Conservation (phyloP, 2,888 invertebrate genomes). For the Eurytoma adleriae region DNA sequence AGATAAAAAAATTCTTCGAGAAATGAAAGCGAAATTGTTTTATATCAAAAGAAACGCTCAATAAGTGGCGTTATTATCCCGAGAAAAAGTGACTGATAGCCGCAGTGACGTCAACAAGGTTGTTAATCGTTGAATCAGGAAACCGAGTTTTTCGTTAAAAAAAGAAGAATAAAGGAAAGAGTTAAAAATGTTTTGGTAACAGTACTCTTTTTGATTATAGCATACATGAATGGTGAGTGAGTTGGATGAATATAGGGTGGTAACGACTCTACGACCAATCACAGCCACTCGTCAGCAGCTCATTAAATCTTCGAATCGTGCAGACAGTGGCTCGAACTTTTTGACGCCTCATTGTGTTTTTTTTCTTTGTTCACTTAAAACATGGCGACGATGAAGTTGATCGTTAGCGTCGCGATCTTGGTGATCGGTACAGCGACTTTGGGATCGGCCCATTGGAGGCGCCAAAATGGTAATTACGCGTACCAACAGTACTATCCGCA, state of each 20-base stretch:
- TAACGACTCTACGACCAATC: background rate
- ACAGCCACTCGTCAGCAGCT: background rate
- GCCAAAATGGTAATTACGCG: background rate
- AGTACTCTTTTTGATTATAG: background rate
- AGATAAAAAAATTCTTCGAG: background rate
- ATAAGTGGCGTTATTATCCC: background rate
- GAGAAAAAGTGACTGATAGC: slow-evolving; percentile 1
- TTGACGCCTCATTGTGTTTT: background rate
- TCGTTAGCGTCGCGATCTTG: background rate
- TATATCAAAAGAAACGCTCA: background rate
- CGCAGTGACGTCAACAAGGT: background rate
- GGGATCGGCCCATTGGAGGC: background rate
- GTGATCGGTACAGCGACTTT: background rate
- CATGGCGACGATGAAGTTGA: background rate
- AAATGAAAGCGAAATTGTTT: background rate
- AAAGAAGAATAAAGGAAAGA: background rate
- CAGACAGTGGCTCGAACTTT: background rate
- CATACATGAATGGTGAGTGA: background rate
- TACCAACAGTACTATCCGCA: background rate
- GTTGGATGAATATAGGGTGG: slow-evolving; percentile 2
- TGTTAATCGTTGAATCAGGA: background rate
- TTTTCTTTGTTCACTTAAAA: background rate
- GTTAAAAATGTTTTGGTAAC: too few species aligned
- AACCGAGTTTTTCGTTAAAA: background rate
- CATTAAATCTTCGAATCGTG: background rate